These are phyloP conservation scores for Zapus hudsonius DNA, from an alignment of 2,113 vertebrate species.

Conservation along the genomic window DNA sequence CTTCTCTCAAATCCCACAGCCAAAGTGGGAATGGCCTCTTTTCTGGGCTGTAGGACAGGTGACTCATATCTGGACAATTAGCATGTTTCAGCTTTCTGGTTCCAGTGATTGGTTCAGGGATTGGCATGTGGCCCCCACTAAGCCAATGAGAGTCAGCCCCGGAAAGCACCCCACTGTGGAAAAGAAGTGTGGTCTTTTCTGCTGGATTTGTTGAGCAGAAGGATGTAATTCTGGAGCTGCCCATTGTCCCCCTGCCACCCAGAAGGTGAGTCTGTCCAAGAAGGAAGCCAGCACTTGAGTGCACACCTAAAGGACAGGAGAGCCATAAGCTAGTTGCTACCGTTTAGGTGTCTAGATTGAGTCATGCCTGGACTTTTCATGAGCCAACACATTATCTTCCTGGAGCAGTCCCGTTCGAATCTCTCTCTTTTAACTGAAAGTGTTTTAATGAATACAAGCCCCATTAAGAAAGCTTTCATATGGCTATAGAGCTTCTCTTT, in stretches of 20 bases:
- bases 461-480: slow-evolving; percentile 15
- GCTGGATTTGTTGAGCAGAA: neutral
- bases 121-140: neutral
- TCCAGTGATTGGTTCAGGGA: neutral
- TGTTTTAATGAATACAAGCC: neutral
- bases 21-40: neutral
- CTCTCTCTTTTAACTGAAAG: slow-evolving; percentile 18
- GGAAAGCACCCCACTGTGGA: neutral
- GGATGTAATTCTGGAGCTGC: neutral
- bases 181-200: neutral
- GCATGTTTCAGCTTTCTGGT: neutral
- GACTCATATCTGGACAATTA: neutral
- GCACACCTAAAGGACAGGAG: neutral
- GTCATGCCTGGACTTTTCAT: neutral
- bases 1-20: neutral
- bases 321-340: neutral
- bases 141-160: neutral
- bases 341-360: neutral
- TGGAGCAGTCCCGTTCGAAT: neutral
- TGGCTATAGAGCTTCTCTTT: neutral
- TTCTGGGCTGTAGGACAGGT: neutral
- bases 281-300: neutral
- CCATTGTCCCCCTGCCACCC: neutral
- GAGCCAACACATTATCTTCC: neutral
- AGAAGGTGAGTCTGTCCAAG: neutral